phyloP scores from a whole-genome alignment of 2,797 vertebrate species.

The Thripadectes ignobilis region DNA sequence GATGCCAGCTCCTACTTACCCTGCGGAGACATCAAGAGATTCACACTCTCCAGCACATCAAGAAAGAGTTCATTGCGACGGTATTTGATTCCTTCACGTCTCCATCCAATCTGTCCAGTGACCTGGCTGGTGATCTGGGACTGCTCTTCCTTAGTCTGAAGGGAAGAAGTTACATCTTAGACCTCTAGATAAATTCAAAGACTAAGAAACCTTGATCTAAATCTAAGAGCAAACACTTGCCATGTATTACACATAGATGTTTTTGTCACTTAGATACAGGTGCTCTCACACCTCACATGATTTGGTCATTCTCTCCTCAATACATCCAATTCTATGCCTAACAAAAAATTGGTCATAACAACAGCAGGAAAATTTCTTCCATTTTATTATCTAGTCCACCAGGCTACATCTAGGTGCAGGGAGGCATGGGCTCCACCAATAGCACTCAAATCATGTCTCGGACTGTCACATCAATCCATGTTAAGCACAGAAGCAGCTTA shows the following conservation, averaged over 20 bases:
- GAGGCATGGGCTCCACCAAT: not conserved
- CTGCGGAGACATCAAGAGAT: constrained; percentile 98
- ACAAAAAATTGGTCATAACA: not conserved
- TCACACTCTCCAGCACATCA: constrained; percentile 97
- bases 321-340: not conserved
- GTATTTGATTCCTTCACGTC: constrained; percentile 97
- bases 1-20: constrained; percentile 74
- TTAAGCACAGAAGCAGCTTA: not conserved
- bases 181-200: not conserved
- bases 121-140: constrained; percentile 99
- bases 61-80: constrained; percentile 97
- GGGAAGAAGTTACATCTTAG: not conserved
- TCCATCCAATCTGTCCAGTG: constrained; percentile 98
- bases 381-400: not conserved
- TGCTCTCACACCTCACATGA: not conserved
- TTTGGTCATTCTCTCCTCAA: not conserved
- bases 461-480: not conserved
- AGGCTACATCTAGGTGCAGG: not conserved
- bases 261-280: not conserved
- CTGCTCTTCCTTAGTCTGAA: constrained; percentile 97
- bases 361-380: not conserved
- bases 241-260: not conserved
- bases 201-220: not conserved
- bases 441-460: not conserved
- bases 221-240: not conserved